Evolutionary conservation across 2,888 invertebrate genomes (phyloP).

Genomic region (Homarus gammarus): DNA sequence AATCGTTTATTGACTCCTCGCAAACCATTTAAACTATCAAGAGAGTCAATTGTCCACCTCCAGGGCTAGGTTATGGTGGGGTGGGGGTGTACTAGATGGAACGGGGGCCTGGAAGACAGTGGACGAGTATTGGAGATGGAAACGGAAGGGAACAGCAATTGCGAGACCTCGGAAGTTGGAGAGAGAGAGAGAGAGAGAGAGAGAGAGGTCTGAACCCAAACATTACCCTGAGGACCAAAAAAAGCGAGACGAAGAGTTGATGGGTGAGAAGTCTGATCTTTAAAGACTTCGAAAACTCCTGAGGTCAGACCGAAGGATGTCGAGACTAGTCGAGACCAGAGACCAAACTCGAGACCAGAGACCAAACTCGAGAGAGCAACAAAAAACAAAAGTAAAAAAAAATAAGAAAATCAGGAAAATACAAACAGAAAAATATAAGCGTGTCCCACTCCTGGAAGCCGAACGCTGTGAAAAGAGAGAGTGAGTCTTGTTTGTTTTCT

Average conservation of each 20-base stretch:
- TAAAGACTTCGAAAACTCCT: too few relatives aligned
- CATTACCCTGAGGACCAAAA: too few relatives aligned
- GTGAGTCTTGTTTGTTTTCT: neutral
- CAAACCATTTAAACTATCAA: conserved; percentile 6
- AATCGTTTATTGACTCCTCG: neutral
- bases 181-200: too few relatives aligned
- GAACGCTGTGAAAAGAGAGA: neutral
- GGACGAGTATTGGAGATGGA: neutral
- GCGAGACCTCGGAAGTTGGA: neutral
- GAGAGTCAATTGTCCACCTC: conserved; percentile 2
- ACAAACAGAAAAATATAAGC: neutral
- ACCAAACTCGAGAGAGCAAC: too few relatives aligned
- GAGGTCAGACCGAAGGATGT: too few relatives aligned
- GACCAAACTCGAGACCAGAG: too few relatives aligned
- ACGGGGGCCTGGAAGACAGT: neutral
- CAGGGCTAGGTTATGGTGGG: neutral
- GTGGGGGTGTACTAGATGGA: neutral
- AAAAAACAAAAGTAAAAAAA: too few relatives aligned
- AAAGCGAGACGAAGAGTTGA: too few relatives aligned
- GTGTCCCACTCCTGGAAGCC: neutral
- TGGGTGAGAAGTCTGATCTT: too few relatives aligned
- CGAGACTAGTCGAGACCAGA: too few relatives aligned
- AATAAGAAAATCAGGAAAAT: neutral
- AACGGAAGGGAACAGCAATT: neutral
- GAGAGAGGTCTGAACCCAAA: too few relatives aligned